These are phyloP conservation scores for Oreortyx pictus DNA, from an alignment of 2,797 vertebrate genomes.

Conservation along the genomic window DNA sequence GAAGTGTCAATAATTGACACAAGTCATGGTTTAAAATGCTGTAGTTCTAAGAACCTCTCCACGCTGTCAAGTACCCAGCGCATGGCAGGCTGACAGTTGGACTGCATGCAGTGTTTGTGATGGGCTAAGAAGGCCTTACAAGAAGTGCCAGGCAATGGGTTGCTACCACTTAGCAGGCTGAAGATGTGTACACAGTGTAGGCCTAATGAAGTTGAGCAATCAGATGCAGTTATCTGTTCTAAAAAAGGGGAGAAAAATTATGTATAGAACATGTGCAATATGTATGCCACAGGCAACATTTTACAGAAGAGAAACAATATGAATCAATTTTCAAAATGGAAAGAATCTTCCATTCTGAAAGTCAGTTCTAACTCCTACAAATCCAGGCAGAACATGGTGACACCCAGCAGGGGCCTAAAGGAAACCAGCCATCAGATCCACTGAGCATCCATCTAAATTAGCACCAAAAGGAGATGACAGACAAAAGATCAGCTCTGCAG, in stretches of 20 bases:
- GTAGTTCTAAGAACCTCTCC: neutral
- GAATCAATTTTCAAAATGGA: neutral
- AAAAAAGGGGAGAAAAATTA: neutral
- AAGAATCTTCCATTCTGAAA: neutral
- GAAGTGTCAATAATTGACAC: neutral
- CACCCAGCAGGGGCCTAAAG: neutral
- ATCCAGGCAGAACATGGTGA: neutral
- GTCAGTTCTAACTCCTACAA: neutral
- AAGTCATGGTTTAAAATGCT: neutral
- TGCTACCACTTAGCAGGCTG: neutral
- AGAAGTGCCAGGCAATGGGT: neutral
- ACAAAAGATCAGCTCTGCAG: neutral
- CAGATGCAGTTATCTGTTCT: neutral
- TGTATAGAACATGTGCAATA: neutral
- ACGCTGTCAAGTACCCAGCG: neutral
- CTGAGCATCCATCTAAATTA: neutral
- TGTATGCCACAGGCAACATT: neutral
- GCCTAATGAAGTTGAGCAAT: neutral
- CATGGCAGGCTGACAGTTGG: constrained; percentile 22
- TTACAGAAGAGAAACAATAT: neutral
- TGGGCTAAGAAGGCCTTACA: neutral
- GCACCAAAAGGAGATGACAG: neutral
- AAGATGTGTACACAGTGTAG: neutral
- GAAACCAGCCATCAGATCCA: neutral
- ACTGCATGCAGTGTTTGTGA: rapidly evolving